These are phyloP conservation scores for Pyrochroa serraticornis DNA, from an alignment of 2,888 invertebrate genomes.

Conservation along the genomic window DNA sequence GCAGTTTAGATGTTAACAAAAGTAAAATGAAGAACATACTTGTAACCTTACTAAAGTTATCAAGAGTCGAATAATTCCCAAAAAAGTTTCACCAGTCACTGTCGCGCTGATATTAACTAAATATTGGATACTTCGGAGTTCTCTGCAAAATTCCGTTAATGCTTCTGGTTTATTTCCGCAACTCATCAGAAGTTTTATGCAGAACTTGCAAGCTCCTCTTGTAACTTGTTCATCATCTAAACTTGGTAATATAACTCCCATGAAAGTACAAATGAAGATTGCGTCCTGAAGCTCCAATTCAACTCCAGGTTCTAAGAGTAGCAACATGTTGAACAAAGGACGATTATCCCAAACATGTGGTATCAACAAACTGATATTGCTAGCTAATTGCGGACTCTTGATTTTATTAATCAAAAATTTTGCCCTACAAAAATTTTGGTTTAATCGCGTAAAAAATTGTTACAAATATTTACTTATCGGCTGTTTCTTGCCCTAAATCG, in stretches of 20 bases:
- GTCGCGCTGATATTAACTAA: background rate
- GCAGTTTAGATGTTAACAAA: background rate
- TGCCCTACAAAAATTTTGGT: background rate
- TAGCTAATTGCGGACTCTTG: background rate
- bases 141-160: constrained; percentile 1
- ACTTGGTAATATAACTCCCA: background rate
- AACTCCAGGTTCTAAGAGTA: background rate
- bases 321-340: background rate
- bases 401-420: background rate
- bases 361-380: background rate
- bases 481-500: background rate
- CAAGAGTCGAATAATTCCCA: background rate
- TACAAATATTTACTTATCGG: background rate
- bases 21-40: background rate
- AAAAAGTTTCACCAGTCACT: background rate
- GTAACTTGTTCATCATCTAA: constrained; percentile 1
- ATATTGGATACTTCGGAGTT: background rate
- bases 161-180: background rate
- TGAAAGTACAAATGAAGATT: background rate
- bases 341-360: background rate
- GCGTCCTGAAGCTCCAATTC: background rate
- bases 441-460: background rate
- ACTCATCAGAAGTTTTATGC: background rate
- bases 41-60: background rate
- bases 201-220: background rate